A percentile compares a stretch with the other conserved stretches of the same genome.
phyloP scores from a whole-genome alignment of 2,888 invertebrate species.

The Antheraea yamamai region DNA sequence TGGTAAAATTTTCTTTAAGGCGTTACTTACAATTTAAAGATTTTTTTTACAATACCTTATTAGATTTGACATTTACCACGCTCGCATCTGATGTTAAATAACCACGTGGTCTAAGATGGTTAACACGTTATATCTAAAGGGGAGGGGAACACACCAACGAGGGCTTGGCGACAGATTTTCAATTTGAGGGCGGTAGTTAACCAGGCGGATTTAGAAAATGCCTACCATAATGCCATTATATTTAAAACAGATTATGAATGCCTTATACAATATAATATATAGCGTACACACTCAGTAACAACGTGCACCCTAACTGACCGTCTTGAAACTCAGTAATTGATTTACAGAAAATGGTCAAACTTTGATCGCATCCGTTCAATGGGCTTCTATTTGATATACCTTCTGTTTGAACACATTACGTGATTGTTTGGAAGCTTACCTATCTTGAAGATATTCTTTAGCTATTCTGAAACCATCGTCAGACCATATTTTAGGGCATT shows the following conservation, averaged over 20 bases:
- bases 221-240: too few relatives aligned
- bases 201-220: too few relatives aligned
- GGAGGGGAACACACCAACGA: too few relatives aligned
- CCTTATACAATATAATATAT: not conserved
- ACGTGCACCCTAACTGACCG: slow-evolving; percentile 6
- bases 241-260: not conserved
- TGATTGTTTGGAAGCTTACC: not conserved
- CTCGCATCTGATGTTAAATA: too few relatives aligned
- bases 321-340: slow-evolving; percentile 49
- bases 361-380: slow-evolving; percentile 57
- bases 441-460: not conserved
- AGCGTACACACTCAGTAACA: not conserved
- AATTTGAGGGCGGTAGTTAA: too few relatives aligned
- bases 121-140: too few relatives aligned
- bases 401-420: slow-evolving; percentile 14
- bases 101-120: too few relatives aligned
- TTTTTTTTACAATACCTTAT: too few relatives aligned
- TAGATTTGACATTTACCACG: too few relatives aligned
- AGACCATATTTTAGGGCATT: not conserved
- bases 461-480: not conserved
- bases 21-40: too few relatives aligned
- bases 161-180: too few relatives aligned
- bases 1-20: too few relatives aligned
- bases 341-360: slow-evolving; percentile 52
- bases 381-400: slow-evolving; percentile 19